A percentile compares a stretch with the other conserved stretches of the same genome.
These are phyloP conservation scores for Acanthaster planci DNA, from an alignment of 35 echinoderm and acorn worm genomes.

Conservation along the genomic window DNA sequence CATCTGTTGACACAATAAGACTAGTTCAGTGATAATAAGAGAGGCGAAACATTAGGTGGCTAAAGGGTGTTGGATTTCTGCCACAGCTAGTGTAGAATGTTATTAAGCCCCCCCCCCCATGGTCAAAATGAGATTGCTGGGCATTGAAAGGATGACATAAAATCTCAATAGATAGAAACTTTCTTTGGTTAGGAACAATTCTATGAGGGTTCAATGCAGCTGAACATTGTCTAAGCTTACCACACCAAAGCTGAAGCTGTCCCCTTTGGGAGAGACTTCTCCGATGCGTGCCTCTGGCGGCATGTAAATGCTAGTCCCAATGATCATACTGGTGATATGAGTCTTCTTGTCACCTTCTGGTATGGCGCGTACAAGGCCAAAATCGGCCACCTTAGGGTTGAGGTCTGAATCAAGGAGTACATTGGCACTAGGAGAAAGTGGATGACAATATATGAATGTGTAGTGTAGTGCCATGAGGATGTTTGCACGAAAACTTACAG, in stretches of 20 bases:
- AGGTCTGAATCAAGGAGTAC: constrained; percentile 52
- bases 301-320: constrained; percentile 30
- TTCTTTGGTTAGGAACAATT: neutral
- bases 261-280: constrained; percentile 21
- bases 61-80: no score
- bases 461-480: no score
- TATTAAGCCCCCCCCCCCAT: no score
- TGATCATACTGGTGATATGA: neutral
- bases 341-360: neutral
- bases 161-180: neutral
- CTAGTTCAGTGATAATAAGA: no score
- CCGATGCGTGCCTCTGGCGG: constrained; percentile 45
- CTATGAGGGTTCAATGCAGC: no score
- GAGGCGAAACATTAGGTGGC: no score
- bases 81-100: no score
- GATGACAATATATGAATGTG: no score
- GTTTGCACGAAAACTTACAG: neutral
- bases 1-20: no score
- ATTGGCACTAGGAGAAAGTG: constrained; percentile 44
- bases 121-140: no score
- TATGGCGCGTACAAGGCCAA: constrained; percentile 43
- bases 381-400: constrained; percentile 51
- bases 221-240: constrained; percentile 34
- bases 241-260: constrained; percentile 69
- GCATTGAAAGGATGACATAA: no score